These are phyloP conservation scores for Ophion slaviceki DNA, from an alignment of 2,888 invertebrate genomes.

Conservation along the genomic window DNA sequence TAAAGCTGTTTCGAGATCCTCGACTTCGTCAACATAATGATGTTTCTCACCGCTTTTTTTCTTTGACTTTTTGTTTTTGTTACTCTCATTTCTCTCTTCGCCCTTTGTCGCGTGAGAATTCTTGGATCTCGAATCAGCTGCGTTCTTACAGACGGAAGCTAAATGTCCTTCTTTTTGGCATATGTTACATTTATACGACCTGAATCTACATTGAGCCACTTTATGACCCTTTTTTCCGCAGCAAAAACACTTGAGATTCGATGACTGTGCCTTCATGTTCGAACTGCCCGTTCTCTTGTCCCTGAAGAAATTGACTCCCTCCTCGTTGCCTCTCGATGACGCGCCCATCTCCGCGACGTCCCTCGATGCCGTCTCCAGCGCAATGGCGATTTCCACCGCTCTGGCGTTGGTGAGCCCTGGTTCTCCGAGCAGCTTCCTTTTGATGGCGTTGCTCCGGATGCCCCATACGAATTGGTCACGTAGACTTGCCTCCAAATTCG, in stretches of 20 bases:
- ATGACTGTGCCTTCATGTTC: background rate
- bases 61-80: background rate
- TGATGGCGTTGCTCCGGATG: background rate
- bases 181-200: constrained; percentile 20
- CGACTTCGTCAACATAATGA: constrained; percentile 39
- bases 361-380: constrained; percentile 11
- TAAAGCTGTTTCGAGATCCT: constrained; percentile 21
- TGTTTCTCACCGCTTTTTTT: constrained; percentile 22
- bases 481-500: background rate
- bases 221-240: constrained; percentile 41
- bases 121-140: constrained; percentile 8
- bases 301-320: background rate
- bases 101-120: background rate
- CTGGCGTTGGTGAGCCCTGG: background rate
- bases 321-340: background rate
- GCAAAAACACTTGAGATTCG: constrained; percentile 20
- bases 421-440: constrained; percentile 11
- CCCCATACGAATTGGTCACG: constrained; percentile 12
- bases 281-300: background rate
- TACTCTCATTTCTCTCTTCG: background rate
- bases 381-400: background rate
- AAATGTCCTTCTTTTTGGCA: constrained; percentile 43
- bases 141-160: background rate
- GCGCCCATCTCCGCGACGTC: constrained; percentile 12
- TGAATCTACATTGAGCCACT: constrained; percentile 28